Percentiles rank a stretch among this genome's conserved stretches.
Conservation (phyloP, 2,888 invertebrate genomes). For the Cheilosia vernalis region DNA sequence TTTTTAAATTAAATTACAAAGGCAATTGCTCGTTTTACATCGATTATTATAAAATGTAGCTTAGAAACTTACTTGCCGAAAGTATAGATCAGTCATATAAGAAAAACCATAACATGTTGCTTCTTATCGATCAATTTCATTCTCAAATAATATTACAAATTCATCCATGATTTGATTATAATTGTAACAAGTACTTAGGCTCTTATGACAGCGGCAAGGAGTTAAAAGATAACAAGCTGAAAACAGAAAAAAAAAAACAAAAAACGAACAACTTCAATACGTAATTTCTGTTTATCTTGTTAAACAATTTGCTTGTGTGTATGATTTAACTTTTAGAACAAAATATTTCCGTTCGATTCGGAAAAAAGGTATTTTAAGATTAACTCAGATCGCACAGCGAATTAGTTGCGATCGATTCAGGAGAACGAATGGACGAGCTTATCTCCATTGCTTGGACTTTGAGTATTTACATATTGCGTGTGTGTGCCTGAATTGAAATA, state of each 20-base stretch:
- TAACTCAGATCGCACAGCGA: conserved; percentile 15
- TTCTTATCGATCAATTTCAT: neutral
- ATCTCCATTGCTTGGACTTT: neutral
- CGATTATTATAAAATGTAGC: too few relatives aligned
- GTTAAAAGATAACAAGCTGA: conserved; percentile 22
- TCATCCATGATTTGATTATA: conserved; percentile 20
- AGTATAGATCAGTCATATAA: too few relatives aligned
- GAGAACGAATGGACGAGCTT: conserved; percentile 34
- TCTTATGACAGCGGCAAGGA: conserved; percentile 25
- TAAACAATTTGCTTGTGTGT: conserved; percentile 14
- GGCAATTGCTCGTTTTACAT: too few relatives aligned
- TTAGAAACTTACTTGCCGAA: too few relatives aligned
- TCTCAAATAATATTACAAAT: neutral
- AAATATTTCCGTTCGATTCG: conserved; percentile 6
- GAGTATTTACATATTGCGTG: neutral
- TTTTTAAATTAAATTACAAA: too few relatives aligned
- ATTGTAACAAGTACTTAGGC: conserved; percentile 2
- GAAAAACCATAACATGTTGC: too few relatives aligned
- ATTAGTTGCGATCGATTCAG: conserved; percentile 51
- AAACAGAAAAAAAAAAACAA: neutral
- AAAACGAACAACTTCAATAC: conserved; percentile 4
- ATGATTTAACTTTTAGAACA: conserved; percentile 2
- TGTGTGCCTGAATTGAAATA: neutral
- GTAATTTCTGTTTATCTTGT: conserved; percentile 24
- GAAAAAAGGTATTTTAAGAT: conserved; percentile 24